phyloP scores from a whole-genome alignment of 1,140 invertebrate species.

The Plutomurus gul region DNA sequence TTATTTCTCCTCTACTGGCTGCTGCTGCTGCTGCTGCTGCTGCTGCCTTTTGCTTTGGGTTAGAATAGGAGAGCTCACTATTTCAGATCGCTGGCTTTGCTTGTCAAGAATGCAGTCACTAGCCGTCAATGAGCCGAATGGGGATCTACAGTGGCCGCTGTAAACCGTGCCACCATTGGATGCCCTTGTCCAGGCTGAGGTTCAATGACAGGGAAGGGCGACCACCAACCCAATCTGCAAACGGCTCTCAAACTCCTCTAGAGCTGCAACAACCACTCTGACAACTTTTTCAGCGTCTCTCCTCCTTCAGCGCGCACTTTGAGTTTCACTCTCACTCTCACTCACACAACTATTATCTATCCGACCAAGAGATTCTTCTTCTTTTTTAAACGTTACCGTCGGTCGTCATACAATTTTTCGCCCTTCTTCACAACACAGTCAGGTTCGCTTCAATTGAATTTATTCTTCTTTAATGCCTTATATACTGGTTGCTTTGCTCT shows the following conservation, averaged over 20 bases:
- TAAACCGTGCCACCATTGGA: conserved; percentile 21
- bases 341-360: neutral
- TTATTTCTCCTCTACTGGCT: conserved; percentile 1
- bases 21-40: neutral
- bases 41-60: neutral
- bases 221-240: conserved; percentile 29
- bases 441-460: neutral
- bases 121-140: conserved; percentile 25
- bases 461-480: neutral
- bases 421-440: neutral
- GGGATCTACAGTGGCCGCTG: conserved; percentile 5
- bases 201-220: conserved; percentile 52
- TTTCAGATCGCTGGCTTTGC: conserved; percentile 14
- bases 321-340: neutral
- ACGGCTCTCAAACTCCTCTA: neutral
- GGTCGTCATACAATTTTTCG: neutral
- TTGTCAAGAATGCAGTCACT: conserved; percentile 40
- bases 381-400: neutral
- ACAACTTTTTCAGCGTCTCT: neutral
- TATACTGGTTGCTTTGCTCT: neutral
- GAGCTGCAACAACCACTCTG: neutral
- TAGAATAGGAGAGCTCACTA: conserved; percentile 1
- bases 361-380: neutral
- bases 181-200: conserved; percentile 31
- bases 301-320: conserved; percentile 28